Base-by-base conservation (phyloP, 2,113 vertebrate species). In the Ibidorhyncha struthersii region DNA sequence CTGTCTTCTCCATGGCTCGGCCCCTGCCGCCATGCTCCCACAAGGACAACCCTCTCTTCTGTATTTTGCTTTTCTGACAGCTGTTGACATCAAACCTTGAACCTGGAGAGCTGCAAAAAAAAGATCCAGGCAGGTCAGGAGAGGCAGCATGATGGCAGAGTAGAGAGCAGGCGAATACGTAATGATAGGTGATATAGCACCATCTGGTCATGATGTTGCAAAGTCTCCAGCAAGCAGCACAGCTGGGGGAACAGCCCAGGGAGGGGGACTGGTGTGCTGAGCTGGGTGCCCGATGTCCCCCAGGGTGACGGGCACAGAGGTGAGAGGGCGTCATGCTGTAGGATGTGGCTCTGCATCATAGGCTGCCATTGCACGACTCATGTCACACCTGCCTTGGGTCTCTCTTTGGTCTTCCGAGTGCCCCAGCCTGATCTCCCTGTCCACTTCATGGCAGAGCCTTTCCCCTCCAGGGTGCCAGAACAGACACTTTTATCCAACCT, bases 281-380 rank as follows among this genome's bases (percentile, higher is more conserved):
- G 27, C 23, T 43, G 9, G 34, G n/a, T 47, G 56, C 38, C 30
- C 19, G 6, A 36, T 34, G 43, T 13, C 18, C 38, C 21, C 32
- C 69, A 30, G 16, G 67, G 61, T 27, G 61, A 70, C 13, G 34
- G 41, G 22, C 30, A 56, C 27, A 16, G 90, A 17, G 45, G 30
- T 26, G 45, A 52, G n/a, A n/a, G 17, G 4, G 19, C 30, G 40
- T n/a, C 43, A 32, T 3, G 1, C 20, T 0, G 1, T 26, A 36
- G 41, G 38, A 56, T 9, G 38, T 1, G 2, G 53, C 32, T 74
- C 61, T 72, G 52, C 15, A 30, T 41, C 26, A 6, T 9, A 8
- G 2, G 14, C 27, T 53, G 56, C 34, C 32, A 4, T 23, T 9
- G 34, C 36, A 45, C 26, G 5, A 0, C 20, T 5, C 0, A 4